Conservation (phyloP, 2,797 vertebrate species). For the Squalus acanthias region DNA sequence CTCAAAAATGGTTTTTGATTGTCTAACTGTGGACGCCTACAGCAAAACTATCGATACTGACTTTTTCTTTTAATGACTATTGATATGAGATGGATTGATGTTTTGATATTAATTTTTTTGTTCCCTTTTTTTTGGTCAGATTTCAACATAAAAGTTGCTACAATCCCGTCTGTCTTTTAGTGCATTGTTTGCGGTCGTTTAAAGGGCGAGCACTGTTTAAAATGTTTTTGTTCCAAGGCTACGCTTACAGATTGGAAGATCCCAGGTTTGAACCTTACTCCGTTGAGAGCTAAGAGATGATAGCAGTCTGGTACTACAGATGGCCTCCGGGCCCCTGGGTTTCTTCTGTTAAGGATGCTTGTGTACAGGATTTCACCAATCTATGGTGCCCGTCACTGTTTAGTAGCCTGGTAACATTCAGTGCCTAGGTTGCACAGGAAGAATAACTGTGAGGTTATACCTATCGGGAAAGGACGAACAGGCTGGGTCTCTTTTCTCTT, state of each 20-base stretch:
- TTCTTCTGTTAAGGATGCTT: background rate
- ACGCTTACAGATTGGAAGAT: too few species aligned
- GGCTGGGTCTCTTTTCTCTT: too few species aligned
- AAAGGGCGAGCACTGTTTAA: background rate
- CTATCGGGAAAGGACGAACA: too few species aligned
- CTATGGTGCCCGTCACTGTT: too few species aligned
- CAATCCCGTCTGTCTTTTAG: background rate
- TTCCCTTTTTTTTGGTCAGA: conserved; percentile 9
- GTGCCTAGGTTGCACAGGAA: background rate
- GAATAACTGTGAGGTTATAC: background rate
- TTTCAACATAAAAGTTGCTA: conserved; percentile 27
- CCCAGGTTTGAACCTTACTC: too few species aligned
- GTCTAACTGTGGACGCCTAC: background rate
- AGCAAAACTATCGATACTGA: background rate
- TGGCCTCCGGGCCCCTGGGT: background rate
- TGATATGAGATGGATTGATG: conserved; percentile 28
- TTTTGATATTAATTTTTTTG: conserved; percentile 5
- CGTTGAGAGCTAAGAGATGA: too few species aligned
- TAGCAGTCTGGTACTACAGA: background rate
- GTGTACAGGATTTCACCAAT: background rate
- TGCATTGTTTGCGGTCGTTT: background rate
- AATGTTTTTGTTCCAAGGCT: background rate
- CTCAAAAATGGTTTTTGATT: background rate
- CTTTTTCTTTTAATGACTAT: background rate
- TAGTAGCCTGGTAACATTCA: too few species aligned